Base-by-base conservation (phyloP, 2,113 vertebrate genomes). In the Neopipo cinnamomea region DNA sequence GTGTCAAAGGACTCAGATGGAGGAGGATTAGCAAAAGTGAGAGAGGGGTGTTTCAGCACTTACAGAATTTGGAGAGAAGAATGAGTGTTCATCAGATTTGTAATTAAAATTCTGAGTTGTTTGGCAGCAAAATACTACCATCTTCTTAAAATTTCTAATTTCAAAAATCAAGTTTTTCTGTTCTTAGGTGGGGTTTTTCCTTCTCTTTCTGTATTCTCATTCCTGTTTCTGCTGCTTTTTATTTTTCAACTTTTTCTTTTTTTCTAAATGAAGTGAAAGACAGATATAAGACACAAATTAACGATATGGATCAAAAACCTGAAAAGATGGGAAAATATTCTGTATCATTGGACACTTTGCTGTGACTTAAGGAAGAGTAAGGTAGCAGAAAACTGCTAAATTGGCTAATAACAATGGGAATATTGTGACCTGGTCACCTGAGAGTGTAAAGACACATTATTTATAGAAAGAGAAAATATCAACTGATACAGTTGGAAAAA, bases 11-110 rank as follows among this genome's bases (percentile, higher is more conserved):
- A 87, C 75, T 85, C 84, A 92, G 84, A 89, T 87, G 68, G 79
- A 92, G 89, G 15, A 85, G 94, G 62, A 95, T 95, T 93, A 95
- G 35, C 24, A 96, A 89, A 91, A 91, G 71, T 55, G 59, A 70
- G 58, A 77, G 82, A 85, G 52, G 59, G 72, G 30, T 49, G 28
- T 58, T 88, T 93, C 63, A 42, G 63, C 63, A 85, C 27, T 91
- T 62, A 25, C 13, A 80, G 53, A 86, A 77, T 71, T 96, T 85
- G 59, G 82, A 83, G 46, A 83, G n/a, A 86, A 85, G 30, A 81
- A 74, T 20, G 17, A 63, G 5, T 12, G 28, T 75, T 88, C 62
- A 77, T 77, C 83, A 91, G 33, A 89, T 84, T 91, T 89, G 30
- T 84, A 89, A 89, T 74, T 91, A 84, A 74, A 92, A 91, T 84